phyloP scores from a whole-genome alignment of 2,888 invertebrate genomes.

The Apotomis capreana region DNA sequence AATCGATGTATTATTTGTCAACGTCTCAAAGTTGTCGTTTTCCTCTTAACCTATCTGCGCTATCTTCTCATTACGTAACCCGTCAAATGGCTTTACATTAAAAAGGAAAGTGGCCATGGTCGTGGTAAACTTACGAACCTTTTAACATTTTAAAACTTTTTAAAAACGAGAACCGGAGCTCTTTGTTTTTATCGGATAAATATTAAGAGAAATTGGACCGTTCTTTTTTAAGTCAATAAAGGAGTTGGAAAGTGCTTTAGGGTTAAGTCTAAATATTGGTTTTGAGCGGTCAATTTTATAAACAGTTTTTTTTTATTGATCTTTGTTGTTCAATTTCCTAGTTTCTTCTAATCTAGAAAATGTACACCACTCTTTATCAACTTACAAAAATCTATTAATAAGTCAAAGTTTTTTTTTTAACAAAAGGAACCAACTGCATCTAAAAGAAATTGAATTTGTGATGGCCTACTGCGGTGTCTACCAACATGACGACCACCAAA shows the following conservation, averaged over 20 bases:
- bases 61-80: conserved; percentile 35
- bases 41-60: conserved; percentile 19
- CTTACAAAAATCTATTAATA: too few relatives aligned
- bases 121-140: conserved; percentile 16
- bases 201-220: conserved; percentile 28
- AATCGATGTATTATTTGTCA: conserved; percentile 40
- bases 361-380: too few relatives aligned
- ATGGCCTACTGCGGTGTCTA: too few relatives aligned
- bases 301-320: too few relatives aligned
- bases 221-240: conserved; percentile 22
- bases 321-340: too few relatives aligned
- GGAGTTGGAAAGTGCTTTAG: conserved; percentile 23
- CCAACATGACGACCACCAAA: too few relatives aligned
- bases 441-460: too few relatives aligned
- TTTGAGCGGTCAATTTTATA: not conserved
- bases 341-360: too few relatives aligned
- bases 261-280: not conserved
- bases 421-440: too few relatives aligned
- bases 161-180: conserved; percentile 8
- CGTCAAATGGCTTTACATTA: conserved; percentile 34
- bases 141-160: conserved; percentile 19
- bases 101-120: conserved; percentile 39
- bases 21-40: conserved; percentile 17
- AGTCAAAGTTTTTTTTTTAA: too few relatives aligned
- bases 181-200: conserved; percentile 23